Evolutionary conservation across 1,140 invertebrate genomes (phyloP).

Genomic region (Drosophila mayri): DNA sequence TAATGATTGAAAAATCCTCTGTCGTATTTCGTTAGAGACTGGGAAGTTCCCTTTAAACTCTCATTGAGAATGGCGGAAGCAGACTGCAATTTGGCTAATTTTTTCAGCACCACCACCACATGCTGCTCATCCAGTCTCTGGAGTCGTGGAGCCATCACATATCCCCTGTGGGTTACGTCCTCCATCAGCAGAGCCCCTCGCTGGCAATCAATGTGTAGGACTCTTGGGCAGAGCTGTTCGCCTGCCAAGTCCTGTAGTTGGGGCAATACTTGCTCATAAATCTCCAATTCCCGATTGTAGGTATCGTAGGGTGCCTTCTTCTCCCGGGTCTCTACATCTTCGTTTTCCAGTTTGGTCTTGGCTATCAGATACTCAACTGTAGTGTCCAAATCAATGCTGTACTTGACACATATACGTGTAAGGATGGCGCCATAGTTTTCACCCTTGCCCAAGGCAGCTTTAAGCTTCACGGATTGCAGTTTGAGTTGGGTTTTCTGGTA

Average conservation of each 20-base stretch:
- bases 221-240: slow-evolving; percentile 52
- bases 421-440: slow-evolving; percentile 71
- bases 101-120: slow-evolving; percentile 85
- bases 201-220: slow-evolving; percentile 48
- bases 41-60: not conserved
- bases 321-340: slow-evolving; percentile 45
- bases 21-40: slow-evolving; percentile 46
- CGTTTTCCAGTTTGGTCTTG: slow-evolving; percentile 58
- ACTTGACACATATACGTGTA: slow-evolving; percentile 47
- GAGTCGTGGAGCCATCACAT: slow-evolving; percentile 85
- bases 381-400: not conserved
- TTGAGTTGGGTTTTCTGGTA: slow-evolving; percentile 33
- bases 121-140: slow-evolving; percentile 86
- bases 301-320: slow-evolving; percentile 61
- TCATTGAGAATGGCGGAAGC: slow-evolving; percentile 74
- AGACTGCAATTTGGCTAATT: slow-evolving; percentile 87
- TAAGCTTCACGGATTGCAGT: slow-evolving; percentile 17
- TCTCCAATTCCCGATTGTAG: slow-evolving; percentile 63
- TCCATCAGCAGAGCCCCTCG: slow-evolving; percentile 53
- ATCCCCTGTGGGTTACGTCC: slow-evolving; percentile 52
- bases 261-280: slow-evolving; percentile 66
- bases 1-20: slow-evolving; percentile 67
- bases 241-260: slow-evolving; percentile 44
- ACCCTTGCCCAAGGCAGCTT: slow-evolving; percentile 59
- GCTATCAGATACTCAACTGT: slow-evolving; percentile 41